Percentiles rank a stretch among this genome's conserved stretches.
phyloP scores from a whole-genome alignment of 2,113 vertebrate genomes.

The Epinephelus moara region DNA sequence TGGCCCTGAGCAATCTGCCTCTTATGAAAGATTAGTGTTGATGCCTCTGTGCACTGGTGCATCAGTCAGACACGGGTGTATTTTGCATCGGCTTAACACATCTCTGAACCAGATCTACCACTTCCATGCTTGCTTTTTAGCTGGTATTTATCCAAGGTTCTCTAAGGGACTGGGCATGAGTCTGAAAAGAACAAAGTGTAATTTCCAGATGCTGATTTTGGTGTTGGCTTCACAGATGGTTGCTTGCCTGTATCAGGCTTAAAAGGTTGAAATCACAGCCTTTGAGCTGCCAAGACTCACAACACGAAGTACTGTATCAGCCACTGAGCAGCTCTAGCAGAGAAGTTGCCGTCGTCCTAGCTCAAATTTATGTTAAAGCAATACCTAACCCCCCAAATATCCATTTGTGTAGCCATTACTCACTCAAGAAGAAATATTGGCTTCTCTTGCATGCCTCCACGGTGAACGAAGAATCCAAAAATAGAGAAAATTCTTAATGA shows the following conservation, averaged over 20 bases:
- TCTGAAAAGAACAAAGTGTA: not conserved
- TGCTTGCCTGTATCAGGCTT: not conserved
- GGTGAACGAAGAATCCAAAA: no score
- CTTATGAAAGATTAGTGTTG: slow-evolving; percentile 54
- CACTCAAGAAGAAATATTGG: no score
- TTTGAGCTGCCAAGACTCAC: not conserved
- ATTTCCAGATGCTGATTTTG: not conserved
- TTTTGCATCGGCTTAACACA: slow-evolving; percentile 20
- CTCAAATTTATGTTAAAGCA: not conserved
- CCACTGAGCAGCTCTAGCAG: not conserved
- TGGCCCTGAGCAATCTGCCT: slow-evolving; percentile 27
- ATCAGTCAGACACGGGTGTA: slow-evolving; percentile 2
- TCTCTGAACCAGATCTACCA: slow-evolving; percentile 27
- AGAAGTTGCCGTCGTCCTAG: not conserved
- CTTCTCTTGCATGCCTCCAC: no score
- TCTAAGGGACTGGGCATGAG: not conserved
- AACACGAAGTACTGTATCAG: not conserved
- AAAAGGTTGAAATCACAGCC: not conserved
- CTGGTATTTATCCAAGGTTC: slow-evolving; percentile 2
- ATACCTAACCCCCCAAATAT: no score
- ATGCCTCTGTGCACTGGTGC: slow-evolving; percentile 10
- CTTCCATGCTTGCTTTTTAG: slow-evolving; percentile 6
- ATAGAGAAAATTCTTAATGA: no score
- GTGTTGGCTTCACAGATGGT: not conserved
- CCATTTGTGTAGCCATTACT: no score